Conservation (phyloP, 2,797 vertebrate species). For the Eulemur albifrons region DNA sequence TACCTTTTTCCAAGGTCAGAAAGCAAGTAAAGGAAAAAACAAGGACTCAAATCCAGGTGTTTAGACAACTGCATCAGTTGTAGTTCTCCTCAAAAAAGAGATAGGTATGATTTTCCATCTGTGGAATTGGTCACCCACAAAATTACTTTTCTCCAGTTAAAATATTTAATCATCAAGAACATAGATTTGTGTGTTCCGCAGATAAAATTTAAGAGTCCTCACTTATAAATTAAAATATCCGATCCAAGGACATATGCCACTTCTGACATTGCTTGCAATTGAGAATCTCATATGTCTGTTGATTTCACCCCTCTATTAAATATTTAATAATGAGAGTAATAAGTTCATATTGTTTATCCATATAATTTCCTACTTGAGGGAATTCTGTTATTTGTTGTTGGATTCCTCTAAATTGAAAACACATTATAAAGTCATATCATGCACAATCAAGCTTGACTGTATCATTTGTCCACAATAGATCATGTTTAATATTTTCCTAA, state of each 20-base stretch:
- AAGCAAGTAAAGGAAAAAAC: not conserved
- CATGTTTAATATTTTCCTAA: not conserved
- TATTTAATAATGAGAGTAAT: not conserved
- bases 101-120: slow-evolving; percentile 19
- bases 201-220: not conserved
- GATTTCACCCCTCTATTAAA: not conserved
- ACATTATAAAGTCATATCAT: not conserved
- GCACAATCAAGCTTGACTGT: not conserved
- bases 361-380: not conserved
- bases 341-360: not conserved
- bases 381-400: not conserved
- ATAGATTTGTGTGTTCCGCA: not conserved
- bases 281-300: not conserved
- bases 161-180: slow-evolving; percentile 5
- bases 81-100: not conserved
- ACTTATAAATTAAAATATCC: not conserved
- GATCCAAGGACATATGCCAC: not conserved
- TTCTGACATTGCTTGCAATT: not conserved
- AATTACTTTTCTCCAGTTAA: slow-evolving; percentile 27
- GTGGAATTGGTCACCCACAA: slow-evolving; percentile 24
- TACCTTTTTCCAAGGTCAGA: not conserved
- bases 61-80: not conserved
- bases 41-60: not conserved
- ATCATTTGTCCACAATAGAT: not conserved
- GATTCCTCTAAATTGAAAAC: not conserved